Conservation (phyloP, 92 coral and sea anemone genomes). For the Nematostella vectensis region DNA sequence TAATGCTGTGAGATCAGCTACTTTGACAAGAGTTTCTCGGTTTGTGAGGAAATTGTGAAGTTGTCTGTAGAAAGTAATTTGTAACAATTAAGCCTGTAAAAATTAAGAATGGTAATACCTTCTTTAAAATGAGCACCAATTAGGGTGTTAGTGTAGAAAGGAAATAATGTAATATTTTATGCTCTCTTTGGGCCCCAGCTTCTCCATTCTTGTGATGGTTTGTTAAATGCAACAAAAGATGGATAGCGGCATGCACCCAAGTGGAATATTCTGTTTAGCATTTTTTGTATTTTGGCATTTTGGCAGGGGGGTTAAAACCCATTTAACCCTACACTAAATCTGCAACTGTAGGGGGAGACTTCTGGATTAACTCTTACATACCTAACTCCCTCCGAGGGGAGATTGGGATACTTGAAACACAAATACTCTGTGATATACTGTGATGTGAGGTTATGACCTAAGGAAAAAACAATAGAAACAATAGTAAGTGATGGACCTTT, state of each 20-base stretch:
- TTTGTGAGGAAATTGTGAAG: constrained; percentile 60
- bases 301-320: no score
- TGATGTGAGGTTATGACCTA: constrained; percentile 60
- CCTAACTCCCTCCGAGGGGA: constrained; percentile 82
- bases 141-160: not conserved
- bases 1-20: constrained; percentile 59
- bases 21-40: constrained; percentile 47
- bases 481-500: not conserved
- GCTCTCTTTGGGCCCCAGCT: no score
- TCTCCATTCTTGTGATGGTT: no score
- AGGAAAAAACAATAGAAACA: not conserved
- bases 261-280: no score
- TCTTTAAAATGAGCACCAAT: not conserved
- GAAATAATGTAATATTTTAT: not conserved
- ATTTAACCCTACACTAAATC: no score
- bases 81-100: not conserved
- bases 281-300: no score
- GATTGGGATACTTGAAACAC: constrained; percentile 55
- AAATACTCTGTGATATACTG: constrained; percentile 62
- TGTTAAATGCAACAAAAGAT: no score
- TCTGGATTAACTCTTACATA: no score
- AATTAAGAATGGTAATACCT: no score
- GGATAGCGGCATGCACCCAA: no score
- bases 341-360: no score
- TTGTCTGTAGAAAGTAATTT: constrained; percentile 22